Conservation (phyloP, 1,140 invertebrate genomes). For the Conus betulinus region DNA sequence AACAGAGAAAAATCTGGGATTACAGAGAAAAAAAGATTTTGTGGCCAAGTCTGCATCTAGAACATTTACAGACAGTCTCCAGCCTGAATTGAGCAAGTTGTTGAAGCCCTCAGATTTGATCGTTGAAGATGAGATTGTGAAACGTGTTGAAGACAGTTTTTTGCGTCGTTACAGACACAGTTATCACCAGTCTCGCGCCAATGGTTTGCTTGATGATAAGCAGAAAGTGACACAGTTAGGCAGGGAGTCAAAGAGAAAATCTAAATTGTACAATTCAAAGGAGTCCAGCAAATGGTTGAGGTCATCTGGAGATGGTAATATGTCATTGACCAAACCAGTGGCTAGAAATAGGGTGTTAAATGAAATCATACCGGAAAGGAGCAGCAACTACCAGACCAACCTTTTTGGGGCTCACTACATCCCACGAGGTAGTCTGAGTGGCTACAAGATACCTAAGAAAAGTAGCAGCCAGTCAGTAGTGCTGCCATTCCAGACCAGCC, state of each 20-base stretch:
- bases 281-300: background rate
- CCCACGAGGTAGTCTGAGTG: conserved; percentile 44
- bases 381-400: conserved; percentile 48
- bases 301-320: background rate
- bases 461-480: background rate
- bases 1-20: background rate
- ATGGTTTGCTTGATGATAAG: conserved; percentile 31
- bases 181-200: background rate
- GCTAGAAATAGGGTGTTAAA: conserved; percentile 53
- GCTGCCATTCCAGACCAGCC: background rate
- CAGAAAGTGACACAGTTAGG: background rate
- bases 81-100: background rate
- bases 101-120: conserved; percentile 19
- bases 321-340: background rate
- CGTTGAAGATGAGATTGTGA: conserved; percentile 21
- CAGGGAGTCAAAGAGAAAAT: background rate
- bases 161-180: conserved; percentile 29
- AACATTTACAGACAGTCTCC: background rate
- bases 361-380: conserved; percentile 59
- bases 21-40: background rate
- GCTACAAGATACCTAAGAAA: conserved; percentile 41
- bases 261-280: background rate
- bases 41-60: background rate
- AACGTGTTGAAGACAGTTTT: conserved; percentile 45
- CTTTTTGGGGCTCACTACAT: conserved; percentile 48